These are phyloP conservation scores for Araneus ventricosus DNA, from an alignment of 1,140 invertebrate species.

Conservation along the genomic window DNA sequence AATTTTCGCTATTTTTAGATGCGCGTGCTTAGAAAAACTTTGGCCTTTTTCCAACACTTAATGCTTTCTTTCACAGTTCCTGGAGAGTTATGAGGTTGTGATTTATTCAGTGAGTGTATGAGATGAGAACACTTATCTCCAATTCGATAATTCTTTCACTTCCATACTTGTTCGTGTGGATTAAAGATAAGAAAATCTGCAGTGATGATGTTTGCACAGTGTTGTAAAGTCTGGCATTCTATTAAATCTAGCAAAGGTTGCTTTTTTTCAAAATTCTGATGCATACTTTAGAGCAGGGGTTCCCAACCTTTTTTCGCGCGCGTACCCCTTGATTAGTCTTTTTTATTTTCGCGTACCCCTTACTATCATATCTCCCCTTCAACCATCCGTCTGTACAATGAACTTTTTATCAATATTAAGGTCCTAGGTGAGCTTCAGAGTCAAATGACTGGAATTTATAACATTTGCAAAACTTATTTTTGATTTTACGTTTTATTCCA, in stretches of 20 bases:
- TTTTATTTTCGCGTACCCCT: no score
- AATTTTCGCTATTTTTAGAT: constrained; percentile 49
- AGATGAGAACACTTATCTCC: constrained; percentile 65
- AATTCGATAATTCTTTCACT: constrained; percentile 61
- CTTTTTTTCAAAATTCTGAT: not conserved
- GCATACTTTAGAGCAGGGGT: no score
- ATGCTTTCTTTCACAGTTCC: constrained; percentile 42
- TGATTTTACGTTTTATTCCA: no score
- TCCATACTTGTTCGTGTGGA: constrained; percentile 45
- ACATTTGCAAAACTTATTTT: no score
- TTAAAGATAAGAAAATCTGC: constrained; percentile 46
- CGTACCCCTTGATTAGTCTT: no score
- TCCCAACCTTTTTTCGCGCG: no score
- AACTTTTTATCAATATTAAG: no score
- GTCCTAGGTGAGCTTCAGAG: no score
- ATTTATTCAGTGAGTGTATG: constrained; percentile 57
- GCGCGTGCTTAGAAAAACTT: constrained; percentile 32
- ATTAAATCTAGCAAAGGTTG: not conserved
- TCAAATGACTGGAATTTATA: no score
- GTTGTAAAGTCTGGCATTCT: not conserved
- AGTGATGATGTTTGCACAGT: constrained; percentile 20
- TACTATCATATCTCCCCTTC: no score
- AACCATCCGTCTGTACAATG: no score
- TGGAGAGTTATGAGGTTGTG: constrained; percentile 50
- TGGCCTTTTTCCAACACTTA: constrained; percentile 62